Evolutionary conservation across 2,797 vertebrate species (phyloP).

Genomic region (Amblyopsis hoosieri): DNA sequence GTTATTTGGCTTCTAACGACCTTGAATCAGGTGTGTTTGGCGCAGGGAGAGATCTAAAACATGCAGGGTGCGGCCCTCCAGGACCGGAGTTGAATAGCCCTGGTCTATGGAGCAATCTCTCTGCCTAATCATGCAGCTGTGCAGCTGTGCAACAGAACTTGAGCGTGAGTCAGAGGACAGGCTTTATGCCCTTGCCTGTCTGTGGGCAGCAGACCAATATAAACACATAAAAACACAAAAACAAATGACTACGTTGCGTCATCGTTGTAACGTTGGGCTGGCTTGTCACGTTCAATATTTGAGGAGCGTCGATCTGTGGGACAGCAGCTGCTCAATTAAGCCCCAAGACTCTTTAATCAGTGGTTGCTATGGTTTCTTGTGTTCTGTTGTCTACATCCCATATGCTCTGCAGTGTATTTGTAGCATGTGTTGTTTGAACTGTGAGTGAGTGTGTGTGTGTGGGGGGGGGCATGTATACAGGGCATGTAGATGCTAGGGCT

Average conservation of each 20-base stretch:
- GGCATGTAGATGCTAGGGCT: neutral
- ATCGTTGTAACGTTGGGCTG: conserved; percentile 26
- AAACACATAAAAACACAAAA: conserved; percentile 13
- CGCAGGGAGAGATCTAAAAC: too few species aligned
- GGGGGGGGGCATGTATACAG: neutral
- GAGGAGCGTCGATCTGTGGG: conserved; percentile 32
- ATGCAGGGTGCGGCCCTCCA: too few species aligned
- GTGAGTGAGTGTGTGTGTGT: conserved; percentile 26
- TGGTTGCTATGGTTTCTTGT: conserved; percentile 50
- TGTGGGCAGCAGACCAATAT: conserved; percentile 33
- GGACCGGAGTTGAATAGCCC: too few species aligned
- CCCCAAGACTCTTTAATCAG: conserved; percentile 54
- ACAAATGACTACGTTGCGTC: conserved; percentile 25
- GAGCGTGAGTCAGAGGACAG: conserved; percentile 42
- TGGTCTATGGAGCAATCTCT: conserved; percentile 17
- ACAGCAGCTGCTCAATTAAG: conserved; percentile 63
- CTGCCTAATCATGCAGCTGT: conserved; percentile 36
- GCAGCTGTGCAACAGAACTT: conserved; percentile 29
- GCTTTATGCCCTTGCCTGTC: conserved; percentile 32
- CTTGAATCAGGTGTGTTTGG: too few species aligned
- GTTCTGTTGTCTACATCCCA: conserved; percentile 29
- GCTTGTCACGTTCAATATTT: conserved; percentile 53
- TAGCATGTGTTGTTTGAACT: conserved; percentile 39
- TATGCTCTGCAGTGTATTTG: conserved; percentile 42
- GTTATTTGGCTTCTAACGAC: too few species aligned